phyloP scores from a whole-genome alignment of 2,113 vertebrate species.

The Centropus bengalensis region DNA sequence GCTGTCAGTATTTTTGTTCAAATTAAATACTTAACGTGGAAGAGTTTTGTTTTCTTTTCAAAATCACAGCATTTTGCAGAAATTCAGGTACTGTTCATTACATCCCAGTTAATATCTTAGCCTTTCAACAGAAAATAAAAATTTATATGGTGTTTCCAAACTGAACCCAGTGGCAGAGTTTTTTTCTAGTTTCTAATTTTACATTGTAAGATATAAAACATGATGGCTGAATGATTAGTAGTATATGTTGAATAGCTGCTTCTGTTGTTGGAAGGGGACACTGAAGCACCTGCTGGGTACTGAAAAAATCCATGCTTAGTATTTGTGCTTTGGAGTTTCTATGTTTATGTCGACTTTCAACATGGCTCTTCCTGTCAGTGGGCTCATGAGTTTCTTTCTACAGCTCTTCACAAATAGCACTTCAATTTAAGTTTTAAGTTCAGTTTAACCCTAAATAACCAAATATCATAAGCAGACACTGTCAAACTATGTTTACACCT shows the following conservation, averaged over 20 bases:
- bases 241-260: background rate
- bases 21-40: background rate
- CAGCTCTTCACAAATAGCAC: background rate
- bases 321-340: background rate
- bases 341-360: background rate
- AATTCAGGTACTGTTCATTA: background rate
- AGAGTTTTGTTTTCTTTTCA: background rate
- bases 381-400: background rate
- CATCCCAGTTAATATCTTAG: background rate
- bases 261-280: background rate
- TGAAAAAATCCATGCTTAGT: background rate
- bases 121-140: background rate
- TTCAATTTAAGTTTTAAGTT: background rate
- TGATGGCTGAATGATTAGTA: background rate
- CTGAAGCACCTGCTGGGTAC: background rate
- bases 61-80: background rate
- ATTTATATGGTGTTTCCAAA: background rate
- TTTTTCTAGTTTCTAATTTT: background rate
- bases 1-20: background rate
- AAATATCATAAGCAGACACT: background rate
- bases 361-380: background rate
- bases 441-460: background rate
- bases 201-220: background rate
- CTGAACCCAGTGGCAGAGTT: background rate
- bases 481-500: background rate